phyloP scores from a whole-genome alignment of 37 sponge, comb jelly and placozoan species.

The Corticium candelabrum region DNA sequence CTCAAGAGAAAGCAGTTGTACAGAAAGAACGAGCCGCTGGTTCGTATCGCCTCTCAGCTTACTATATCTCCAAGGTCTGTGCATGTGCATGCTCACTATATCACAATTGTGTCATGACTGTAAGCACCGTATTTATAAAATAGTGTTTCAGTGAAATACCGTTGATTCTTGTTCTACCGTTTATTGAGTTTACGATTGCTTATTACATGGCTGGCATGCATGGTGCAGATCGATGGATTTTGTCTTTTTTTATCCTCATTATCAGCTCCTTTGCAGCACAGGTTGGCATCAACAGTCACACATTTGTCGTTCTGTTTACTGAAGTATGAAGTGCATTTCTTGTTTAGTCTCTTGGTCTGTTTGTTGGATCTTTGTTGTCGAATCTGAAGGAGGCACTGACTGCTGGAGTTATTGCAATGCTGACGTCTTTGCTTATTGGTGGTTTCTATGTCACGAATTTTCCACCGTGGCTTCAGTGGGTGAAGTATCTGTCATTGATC shows the following conservation, averaged over 20 bases:
- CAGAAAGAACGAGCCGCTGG: constrained; percentile 48
- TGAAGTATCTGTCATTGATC: constrained; percentile 43
- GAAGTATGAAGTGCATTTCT: not conserved
- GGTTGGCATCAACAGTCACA: too few species aligned
- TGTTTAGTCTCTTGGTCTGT: constrained; percentile 29
- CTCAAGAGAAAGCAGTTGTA: not conserved
- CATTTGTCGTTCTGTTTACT: too few species aligned
- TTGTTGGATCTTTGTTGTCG: constrained; percentile 44
- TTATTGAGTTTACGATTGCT: constrained; percentile 18
- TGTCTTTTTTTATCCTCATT: constrained; percentile 21
- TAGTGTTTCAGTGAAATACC: constrained; percentile 53
- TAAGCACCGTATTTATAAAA: too few species aligned
- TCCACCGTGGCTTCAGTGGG: constrained; percentile 46
- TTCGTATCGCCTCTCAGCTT: constrained; percentile 56
- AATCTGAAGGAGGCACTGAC: constrained; percentile 15
- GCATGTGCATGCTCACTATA: too few species aligned
- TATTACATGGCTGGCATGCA: constrained; percentile 41
- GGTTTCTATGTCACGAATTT: constrained; percentile 55
- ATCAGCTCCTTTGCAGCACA: constrained; percentile 17
- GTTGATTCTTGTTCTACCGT: constrained; percentile 31
- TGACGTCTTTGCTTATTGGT: constrained; percentile 49
- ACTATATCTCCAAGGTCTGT: constrained; percentile 56
- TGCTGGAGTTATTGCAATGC: constrained; percentile 22
- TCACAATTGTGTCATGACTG: too few species aligned
- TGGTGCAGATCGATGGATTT: constrained; percentile 25